A percentile compares a stretch with the other conserved stretches of the same genome.
These are phyloP conservation scores for Kryptolebias marmoratus DNA, from an alignment of 2,113 vertebrate species.

Conservation along the genomic window DNA sequence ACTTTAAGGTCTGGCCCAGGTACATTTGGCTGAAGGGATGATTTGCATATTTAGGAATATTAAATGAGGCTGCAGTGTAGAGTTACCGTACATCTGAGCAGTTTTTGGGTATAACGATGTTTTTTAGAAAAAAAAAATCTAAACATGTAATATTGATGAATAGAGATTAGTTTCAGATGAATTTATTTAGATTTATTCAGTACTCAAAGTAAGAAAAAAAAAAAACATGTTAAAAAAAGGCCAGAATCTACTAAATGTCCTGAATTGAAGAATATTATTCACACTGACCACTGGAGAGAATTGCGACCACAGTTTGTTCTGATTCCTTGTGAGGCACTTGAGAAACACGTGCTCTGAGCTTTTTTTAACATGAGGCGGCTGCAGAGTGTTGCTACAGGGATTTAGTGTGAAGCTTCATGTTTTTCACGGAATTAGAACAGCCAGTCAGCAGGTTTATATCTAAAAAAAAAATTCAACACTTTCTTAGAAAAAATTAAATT, in stretches of 20 bases:
- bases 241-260: conserved; percentile 2
- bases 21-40: not conserved
- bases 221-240: not conserved
- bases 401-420: conserved; percentile 39
- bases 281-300: conserved; percentile 19
- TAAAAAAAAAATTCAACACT: conserved; percentile 34
- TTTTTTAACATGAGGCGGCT: conserved; percentile 23
- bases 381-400: conserved; percentile 24
- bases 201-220: not conserved
- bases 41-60: not conserved
- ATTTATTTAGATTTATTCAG: not conserved
- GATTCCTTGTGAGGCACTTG: conserved; percentile 1
- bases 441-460: conserved; percentile 52
- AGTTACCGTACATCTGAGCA: not conserved
- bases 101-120: too few species aligned
- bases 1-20: conserved; percentile 30
- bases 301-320: conserved; percentile 28
- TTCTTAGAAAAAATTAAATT: conserved; percentile 27
- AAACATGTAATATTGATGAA: not conserved
- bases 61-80: not conserved
- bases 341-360: conserved; percentile 28
- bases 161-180: not conserved
- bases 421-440: conserved; percentile 33
- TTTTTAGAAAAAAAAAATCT: too few species aligned
- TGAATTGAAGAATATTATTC: conserved; percentile 15